phyloP scores from a whole-genome alignment of 2,888 invertebrate species.

The Caenorhabditis afra region DNA sequence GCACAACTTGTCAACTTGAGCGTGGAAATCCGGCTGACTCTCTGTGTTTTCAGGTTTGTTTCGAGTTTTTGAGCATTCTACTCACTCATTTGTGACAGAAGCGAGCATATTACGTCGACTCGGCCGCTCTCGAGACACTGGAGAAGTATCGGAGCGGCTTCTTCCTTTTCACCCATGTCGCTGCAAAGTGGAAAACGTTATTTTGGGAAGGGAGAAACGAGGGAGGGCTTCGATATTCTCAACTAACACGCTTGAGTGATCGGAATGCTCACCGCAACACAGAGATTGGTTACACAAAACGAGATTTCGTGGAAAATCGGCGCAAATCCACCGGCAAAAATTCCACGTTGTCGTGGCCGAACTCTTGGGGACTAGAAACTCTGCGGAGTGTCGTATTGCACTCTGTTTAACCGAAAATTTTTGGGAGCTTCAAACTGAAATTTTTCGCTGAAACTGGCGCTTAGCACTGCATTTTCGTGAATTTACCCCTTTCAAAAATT shows the following conservation, averaged over 20 bases:
- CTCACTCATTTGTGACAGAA: conserved; percentile 73
- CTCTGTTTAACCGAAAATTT: conserved; percentile 27
- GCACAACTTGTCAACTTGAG: conserved; percentile 70
- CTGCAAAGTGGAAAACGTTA: conserved; percentile 12
- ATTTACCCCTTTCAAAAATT: conserved; percentile 1
- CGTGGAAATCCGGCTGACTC: conserved; percentile 65
- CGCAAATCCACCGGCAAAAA: conserved; percentile 8
- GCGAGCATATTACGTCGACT: conserved; percentile 74
- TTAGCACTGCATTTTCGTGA: neutral
- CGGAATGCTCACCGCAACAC: conserved; percentile 48
- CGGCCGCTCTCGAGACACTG: conserved; percentile 72
- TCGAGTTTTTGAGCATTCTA: neutral
- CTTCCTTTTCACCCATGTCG: conserved; percentile 56
- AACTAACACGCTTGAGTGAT: conserved; percentile 40
- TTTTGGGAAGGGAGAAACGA: neutral
- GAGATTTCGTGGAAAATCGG: conserved; percentile 22
- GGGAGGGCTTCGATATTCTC: neutral
- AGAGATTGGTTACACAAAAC: conserved; percentile 41
- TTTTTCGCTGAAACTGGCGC: too few relatives aligned
- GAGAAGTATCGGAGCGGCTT: conserved; percentile 61
- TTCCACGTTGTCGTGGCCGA: conserved; percentile 60
- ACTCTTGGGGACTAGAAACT: conserved; percentile 32
- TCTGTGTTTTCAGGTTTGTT: too few relatives aligned
- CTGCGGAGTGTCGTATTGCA: conserved; percentile 49
- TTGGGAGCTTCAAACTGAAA: conserved; percentile 9